Evolutionary conservation across 2,113 vertebrate species (phyloP).

Genomic region (Calyptomena viridis): DNA sequence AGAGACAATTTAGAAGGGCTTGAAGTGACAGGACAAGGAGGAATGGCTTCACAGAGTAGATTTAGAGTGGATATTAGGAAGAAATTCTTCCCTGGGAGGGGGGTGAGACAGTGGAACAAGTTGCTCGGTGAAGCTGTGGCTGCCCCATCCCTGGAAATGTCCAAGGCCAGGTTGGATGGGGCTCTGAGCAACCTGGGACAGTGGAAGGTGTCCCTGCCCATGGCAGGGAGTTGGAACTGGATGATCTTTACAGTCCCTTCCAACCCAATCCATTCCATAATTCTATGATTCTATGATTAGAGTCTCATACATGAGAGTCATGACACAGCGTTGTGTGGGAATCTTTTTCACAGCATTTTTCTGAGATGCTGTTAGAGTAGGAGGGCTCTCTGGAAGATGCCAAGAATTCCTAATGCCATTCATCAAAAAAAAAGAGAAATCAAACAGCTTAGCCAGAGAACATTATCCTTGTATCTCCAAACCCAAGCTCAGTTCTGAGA

Average conservation of each 20-base stretch:
- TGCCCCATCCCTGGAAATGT: background rate
- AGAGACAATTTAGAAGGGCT: background rate
- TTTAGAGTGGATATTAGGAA: background rate
- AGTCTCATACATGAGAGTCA: background rate
- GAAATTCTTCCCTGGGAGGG: background rate
- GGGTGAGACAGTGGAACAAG: background rate
- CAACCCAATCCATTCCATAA: background rate
- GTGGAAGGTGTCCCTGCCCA: background rate
- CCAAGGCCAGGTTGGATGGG: background rate
- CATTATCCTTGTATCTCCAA: background rate
- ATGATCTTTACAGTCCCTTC: background rate
- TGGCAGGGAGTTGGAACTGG: background rate
- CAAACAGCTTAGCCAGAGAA: background rate
- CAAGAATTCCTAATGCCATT: background rate
- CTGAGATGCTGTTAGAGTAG: conserved; percentile 46
- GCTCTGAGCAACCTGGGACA: background rate
- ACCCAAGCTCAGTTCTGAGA: background rate
- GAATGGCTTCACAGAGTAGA: fast-evolving
- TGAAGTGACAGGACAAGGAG: background rate
- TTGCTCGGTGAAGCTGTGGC: background rate
- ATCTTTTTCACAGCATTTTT: background rate
- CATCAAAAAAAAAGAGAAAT: background rate
- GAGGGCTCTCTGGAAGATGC: conserved; percentile 43
- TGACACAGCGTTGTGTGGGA: background rate
- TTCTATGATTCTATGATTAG: background rate